Percentiles rank a stretch among this genome's conserved stretches.
phyloP scores from a whole-genome alignment of 2,113 vertebrate genomes.

The Caloenas nicobarica region DNA sequence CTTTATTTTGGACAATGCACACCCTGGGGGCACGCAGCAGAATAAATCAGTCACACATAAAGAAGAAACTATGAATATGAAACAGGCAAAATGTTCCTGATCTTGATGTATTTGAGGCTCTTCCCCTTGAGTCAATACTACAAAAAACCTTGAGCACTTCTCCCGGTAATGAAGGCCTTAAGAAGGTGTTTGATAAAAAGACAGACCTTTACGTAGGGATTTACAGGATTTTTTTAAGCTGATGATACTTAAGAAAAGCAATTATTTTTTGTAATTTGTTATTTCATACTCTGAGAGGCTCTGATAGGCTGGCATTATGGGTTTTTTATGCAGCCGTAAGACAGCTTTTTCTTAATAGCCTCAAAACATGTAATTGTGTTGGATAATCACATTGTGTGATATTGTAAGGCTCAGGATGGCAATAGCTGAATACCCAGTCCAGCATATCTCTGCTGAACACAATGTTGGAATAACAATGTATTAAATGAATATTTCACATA shows the following conservation, averaged over 20 bases:
- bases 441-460: not conserved
- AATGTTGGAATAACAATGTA: not conserved
- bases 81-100: conserved; percentile 34
- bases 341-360: conserved; percentile 15
- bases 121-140: conserved; percentile 48
- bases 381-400: not conserved
- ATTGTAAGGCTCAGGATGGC: not conserved
- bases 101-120: conserved; percentile 27
- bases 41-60: conserved; percentile 66
- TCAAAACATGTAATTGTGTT: conserved; percentile 17
- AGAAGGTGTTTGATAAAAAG: conserved; percentile 47
- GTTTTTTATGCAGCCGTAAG: not conserved
- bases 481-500: conserved; percentile 22
- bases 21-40: conserved; percentile 37
- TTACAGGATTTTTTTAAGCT: conserved; percentile 7
- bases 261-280: conserved; percentile 50
- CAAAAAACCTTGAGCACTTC: conserved; percentile 42
- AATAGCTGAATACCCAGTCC: not conserved
- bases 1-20: conserved; percentile 67
- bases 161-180: conserved; percentile 47
- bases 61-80: conserved; percentile 61
- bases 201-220: conserved; percentile 26
- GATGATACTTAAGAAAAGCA: conserved; percentile 25
- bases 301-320: not conserved
- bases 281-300: conserved; percentile 28